Base-by-base conservation (phyloP, 1,140 invertebrate genomes). In the Luehdorfia chinensis region DNA sequence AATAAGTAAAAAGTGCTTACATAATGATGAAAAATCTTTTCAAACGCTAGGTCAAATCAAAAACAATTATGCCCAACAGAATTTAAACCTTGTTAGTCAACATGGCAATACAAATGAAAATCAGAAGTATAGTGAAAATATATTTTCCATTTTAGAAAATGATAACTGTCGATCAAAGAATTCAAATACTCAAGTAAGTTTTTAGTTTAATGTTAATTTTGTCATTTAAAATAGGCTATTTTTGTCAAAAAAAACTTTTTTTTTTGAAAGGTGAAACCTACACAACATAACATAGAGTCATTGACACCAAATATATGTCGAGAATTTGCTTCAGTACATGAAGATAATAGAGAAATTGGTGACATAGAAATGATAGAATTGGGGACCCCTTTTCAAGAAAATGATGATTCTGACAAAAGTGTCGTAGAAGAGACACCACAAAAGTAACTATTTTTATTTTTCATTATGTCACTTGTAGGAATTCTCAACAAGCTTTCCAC, bases 381-480 rank as follows among this genome's bases (percentile, higher is more conserved):
- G 4, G 50, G 59, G 21, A 75, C 75, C 12, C 72, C 73, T 12
- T 33, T 54, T 18, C 33, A 67, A 14, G 52, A 66, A 12, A 55
- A 75, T 51, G 63, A 78, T 49, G 78, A 71, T 50, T 81, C 72
- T 32, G 84, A 81, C 47, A 61, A 58, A 37, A 76, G 73, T 48
- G 55, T 87, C 30, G 74, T 83, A 19, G 81, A 86, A 51, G 80
- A 85, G 16, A 86, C 84, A 43, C 83, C 83, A 43, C 83, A 86
- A 57, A 87, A 87, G 83, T 87, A 64, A 47, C 64, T 69, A 52
- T 16, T 12, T 11, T 15, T 30, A 19, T n/a, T n/a, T 2, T 9
- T 14, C n/a, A 23, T 9, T 33, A 11, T 28, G n/a, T n/a, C n/a
- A n/a, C n/a, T n/a, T n/a, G n/a, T n/a, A n/a, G n/a, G n/a, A n/a